Base-by-base conservation (phyloP, 2,888 invertebrate species). In the Myathropa florea region DNA sequence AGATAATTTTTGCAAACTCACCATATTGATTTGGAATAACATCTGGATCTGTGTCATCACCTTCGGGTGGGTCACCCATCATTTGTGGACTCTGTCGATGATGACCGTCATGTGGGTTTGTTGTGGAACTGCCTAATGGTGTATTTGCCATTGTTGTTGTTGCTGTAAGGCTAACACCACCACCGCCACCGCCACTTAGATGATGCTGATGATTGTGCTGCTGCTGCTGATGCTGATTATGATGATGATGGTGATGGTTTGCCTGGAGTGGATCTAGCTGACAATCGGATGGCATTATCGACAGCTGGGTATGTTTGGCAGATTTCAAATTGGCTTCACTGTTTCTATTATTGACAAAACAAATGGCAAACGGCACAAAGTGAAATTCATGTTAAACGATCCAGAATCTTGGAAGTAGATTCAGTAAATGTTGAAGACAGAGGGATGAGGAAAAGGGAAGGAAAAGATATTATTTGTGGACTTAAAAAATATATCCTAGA, bases 21-120 rank as follows among this genome's bases (percentile, higher is more conserved):
- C 97, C 97, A 93, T 97, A 97, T 93, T 97, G 96, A 94, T 96
- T 96, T 89, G 97, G 96, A 93, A 97, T 97, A 90, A 97, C 96
- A 93, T 97, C 97, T 63, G 97, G 97, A 93, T 97, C 97, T 71
- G 96, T 96, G 90, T 96, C 96, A 89, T 93, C 93, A 77, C 91
- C 91, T 88, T 93, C 93, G 80, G 91, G 91, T 86, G 91, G 92
- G 89, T 93, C 93, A 88, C 91, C 91, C 89, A 91, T 90, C 83
- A 92, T 88, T 88, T 92, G 92, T 46, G 92, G 91, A 92, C 93
- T 91, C 92, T 94, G 93, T 89, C 91, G 93, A 91, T 91, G 91
- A 89, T 90, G 90, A 68, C 89, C 71, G 77, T 85, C 91, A 61
- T 91, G 91, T 92, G 93, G 92, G 92, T 93, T 93, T 93, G 94